These are phyloP conservation scores for Buathra laborator DNA, from an alignment of 2,888 invertebrate genomes.

Conservation along the genomic window DNA sequence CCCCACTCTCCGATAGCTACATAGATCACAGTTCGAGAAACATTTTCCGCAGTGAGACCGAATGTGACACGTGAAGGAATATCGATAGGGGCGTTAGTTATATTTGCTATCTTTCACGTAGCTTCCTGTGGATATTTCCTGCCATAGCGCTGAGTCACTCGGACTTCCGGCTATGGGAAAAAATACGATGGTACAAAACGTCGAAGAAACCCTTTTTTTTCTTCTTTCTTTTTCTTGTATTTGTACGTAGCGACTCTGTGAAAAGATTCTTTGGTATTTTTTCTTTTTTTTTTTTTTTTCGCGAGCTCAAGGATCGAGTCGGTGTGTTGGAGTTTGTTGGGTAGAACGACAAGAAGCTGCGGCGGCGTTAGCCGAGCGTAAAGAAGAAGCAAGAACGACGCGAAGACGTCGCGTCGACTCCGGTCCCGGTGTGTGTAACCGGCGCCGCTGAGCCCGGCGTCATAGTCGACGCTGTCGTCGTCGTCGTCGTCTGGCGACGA, in stretches of 20 bases:
- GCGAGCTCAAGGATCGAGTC: conserved; percentile 54
- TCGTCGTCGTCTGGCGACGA: conserved; percentile 71
- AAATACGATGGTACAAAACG: conserved; percentile 35
- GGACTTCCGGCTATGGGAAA: conserved; percentile 30
- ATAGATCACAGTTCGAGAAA: conserved; percentile 16
- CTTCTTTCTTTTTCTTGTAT: conserved; percentile 20
- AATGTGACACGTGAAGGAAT: conserved; percentile 48
- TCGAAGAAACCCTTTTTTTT: neutral
- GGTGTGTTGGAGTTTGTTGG: conserved; percentile 32
- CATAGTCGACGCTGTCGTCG: conserved; percentile 53
- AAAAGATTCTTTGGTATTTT: conserved; percentile 61
- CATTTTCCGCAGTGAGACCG: conserved; percentile 45
- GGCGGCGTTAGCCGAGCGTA: neutral
- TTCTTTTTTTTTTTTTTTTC: neutral
- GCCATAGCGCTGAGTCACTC: conserved; percentile 32
- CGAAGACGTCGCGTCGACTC: conserved; percentile 41
- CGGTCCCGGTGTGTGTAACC: conserved; percentile 57
- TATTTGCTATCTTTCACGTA: neutral
- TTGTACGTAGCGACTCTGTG: conserved; percentile 19
- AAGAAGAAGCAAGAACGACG: conserved; percentile 35
- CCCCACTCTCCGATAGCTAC: neutral
- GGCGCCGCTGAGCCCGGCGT: conserved; percentile 79
- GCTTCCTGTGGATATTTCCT: conserved; percentile 44
- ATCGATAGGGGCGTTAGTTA: conserved; percentile 29
- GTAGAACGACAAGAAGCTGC: conserved; percentile 17